A percentile compares a stretch with the other conserved stretches of the same genome.
phyloP scores from a whole-genome alignment of 2,888 invertebrate genomes.

The Apoda limacodes region DNA sequence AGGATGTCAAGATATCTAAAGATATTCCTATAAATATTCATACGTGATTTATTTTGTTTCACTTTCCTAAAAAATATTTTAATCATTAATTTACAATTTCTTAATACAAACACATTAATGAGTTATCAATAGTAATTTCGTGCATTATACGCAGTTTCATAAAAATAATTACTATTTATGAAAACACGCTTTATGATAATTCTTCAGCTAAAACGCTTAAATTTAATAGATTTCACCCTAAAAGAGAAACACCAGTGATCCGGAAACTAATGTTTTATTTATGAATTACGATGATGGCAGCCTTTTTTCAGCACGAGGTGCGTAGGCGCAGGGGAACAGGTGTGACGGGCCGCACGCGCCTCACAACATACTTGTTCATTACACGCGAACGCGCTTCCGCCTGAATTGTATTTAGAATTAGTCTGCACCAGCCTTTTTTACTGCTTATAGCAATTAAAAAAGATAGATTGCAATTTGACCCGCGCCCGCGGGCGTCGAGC shows the following conservation, averaged over 20 bases:
- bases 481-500: conserved; percentile 53
- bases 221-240: conserved; percentile 43
- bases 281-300: too few species aligned
- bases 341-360: conserved; percentile 24
- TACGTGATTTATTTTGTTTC: too few species aligned
- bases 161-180: too few species aligned
- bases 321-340: conserved; percentile 8
- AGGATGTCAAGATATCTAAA: too few species aligned
- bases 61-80: too few species aligned
- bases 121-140: too few species aligned
- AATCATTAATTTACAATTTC: too few species aligned
- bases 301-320: conserved; percentile 25
- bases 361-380: conserved; percentile 36
- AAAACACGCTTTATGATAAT: too few species aligned
- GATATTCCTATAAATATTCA: too few species aligned
- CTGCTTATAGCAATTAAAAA: conserved; percentile 60
- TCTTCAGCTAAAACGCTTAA: conserved; percentile 29
- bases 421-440: conserved; percentile 49
- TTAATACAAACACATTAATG: too few species aligned
- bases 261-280: conserved; percentile 50
- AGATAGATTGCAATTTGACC: conserved; percentile 65
- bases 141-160: too few species aligned
- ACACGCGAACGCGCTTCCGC: conserved; percentile 52
- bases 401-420: conserved; percentile 46
- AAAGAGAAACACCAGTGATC: conserved; percentile 44